Conservation (phyloP, 2,888 invertebrate species). For the Chloroclystis v-ata region DNA sequence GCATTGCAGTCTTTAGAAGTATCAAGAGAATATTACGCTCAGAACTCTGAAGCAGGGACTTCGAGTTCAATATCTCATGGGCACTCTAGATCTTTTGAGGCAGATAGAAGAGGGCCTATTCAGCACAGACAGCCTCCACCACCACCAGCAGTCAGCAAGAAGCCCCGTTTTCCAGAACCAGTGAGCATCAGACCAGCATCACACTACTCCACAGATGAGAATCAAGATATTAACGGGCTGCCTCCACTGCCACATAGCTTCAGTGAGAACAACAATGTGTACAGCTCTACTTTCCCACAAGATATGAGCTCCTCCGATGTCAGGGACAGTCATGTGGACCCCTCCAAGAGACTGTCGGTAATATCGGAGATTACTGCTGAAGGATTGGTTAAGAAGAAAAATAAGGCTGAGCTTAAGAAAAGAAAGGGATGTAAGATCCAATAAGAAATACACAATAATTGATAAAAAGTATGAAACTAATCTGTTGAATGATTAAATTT, state of each 20-base stretch:
- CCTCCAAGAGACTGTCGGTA: conserved; percentile 63
- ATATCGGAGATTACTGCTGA: conserved; percentile 72
- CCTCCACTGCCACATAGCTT: conserved; percentile 61
- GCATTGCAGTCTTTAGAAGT: conserved; percentile 64
- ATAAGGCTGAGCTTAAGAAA: conserved; percentile 65
- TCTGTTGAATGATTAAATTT: conserved; percentile 21
- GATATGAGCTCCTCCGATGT: conserved; percentile 44
- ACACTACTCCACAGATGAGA: conserved; percentile 58
- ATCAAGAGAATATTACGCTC: conserved; percentile 60
- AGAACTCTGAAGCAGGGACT: conserved; percentile 47
- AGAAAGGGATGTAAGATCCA: conserved; percentile 71
- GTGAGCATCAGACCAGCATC: conserved; percentile 70
- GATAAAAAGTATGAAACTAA: conserved; percentile 15
- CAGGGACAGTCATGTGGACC: conserved; percentile 43
- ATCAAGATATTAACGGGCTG: conserved; percentile 39
- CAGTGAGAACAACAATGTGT: conserved; percentile 68
- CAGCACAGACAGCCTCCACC: conserved; percentile 67
- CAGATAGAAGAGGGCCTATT: conserved; percentile 41
- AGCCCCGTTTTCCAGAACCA: conserved; percentile 71
- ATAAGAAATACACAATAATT: conserved; percentile 32
- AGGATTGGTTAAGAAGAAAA: conserved; percentile 65
- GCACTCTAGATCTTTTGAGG: conserved; percentile 53
- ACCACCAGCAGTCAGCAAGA: conserved; percentile 59
- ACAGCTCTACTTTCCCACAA: conserved; percentile 57
- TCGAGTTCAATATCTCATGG: conserved; percentile 47